phyloP scores from a whole-genome alignment of 92 coral and sea anemone genomes.

The Anthopleura xanthogrammica region DNA sequence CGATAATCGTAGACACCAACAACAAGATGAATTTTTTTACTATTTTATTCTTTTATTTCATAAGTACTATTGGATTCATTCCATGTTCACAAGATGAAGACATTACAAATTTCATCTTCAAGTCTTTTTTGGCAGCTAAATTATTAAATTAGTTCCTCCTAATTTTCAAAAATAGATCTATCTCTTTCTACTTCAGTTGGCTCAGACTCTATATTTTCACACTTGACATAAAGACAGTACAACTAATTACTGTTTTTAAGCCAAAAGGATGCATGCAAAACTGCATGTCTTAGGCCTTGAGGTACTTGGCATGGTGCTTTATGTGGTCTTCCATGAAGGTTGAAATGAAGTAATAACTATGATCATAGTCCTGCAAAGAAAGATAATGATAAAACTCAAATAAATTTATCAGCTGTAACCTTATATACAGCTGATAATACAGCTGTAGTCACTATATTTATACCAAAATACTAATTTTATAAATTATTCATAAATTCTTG shows the following conservation, averaged over 20 bases:
- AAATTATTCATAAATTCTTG: no score
- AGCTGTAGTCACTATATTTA: no score
- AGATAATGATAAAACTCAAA: background rate
- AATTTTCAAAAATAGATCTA: background rate
- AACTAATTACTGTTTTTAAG: background rate
- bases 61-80: background rate
- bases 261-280: background rate
- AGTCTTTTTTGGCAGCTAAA: background rate
- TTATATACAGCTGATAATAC: no score
- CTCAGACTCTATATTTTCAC: background rate
- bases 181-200: background rate
- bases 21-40: background rate
- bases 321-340: constrained; percentile 91
- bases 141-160: background rate
- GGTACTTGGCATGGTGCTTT: constrained; percentile 78
- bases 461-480: no score
- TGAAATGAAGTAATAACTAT: constrained; percentile 79
- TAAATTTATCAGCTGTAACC: no score
- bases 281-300: constrained; percentile 53
- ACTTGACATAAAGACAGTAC: background rate
- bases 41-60: background rate
- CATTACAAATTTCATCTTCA: background rate
- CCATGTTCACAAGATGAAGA: background rate
- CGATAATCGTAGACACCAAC: background rate
- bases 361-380: constrained; percentile 82